Evolutionary conservation across 2,888 invertebrate species (phyloP), one percentile per base, ranked within the genome.

Genomic region (Cheilosia scutellata): DNA sequence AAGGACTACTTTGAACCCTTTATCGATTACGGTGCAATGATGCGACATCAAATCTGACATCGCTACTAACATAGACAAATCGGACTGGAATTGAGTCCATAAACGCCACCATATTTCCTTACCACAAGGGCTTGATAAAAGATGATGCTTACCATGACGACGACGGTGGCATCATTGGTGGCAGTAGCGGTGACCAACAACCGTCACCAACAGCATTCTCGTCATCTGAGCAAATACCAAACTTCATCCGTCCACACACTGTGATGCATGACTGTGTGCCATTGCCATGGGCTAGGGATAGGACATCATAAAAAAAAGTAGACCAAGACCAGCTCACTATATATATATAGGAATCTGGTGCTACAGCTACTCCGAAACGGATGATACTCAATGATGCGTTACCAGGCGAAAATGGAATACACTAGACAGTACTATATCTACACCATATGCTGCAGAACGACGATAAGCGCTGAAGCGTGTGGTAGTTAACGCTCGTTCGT

Each of bases 401-500:
- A 44, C 72, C 76, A 80, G 37, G 80, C 80, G 62, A 71, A 72
- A 77, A 71, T 77, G 72, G 72, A 80, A 72, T 68, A 62, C 76
- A 72, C 65, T 44, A 63, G 44, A 65, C 57, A 40, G 27, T 29
- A 47, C 25, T 60, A 33, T 57, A 75, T 49, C 25, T 71, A 62
- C 65, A 58, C 60, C 62, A 68, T 86, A 76, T 86, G 84, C 75
- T 80, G 86, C 66, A 58, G 68, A 25, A 80, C 62, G 66, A 80
- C 72, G 86, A 86, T 86, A 86, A 86, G 86, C 86, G 68, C 66
- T 57, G 76, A 51, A 66, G 86, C 86, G 76, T 86, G 80, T 47
- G 63, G 82, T 77, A 86, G 86, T 86, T 86, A 86, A 86, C 86
- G 72, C 86, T 86, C 71, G 80, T 80, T 77, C 66, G 63, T 86